Conservation (phyloP, 2,797 vertebrate genomes). For the Protonibea diacanthus region DNA sequence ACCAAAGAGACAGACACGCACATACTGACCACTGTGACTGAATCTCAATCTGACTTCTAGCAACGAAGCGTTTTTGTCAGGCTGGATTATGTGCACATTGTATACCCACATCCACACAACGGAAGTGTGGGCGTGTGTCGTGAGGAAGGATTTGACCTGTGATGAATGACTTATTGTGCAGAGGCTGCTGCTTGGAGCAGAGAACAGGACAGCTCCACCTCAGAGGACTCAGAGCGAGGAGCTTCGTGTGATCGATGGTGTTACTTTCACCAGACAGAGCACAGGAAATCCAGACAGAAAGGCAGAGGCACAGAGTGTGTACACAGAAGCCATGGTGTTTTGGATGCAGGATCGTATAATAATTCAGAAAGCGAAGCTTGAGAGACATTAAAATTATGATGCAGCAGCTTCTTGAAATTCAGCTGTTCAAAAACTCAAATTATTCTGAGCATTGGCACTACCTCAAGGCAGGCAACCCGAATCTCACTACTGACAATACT, state of each 20-base stretch:
- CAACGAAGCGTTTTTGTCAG: not conserved
- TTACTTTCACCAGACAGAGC: constrained; percentile 25
- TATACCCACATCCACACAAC: not conserved
- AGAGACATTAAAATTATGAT: too few species aligned
- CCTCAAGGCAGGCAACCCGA: too few species aligned
- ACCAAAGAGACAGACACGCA: not conserved
- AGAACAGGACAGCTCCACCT: constrained; percentile 35
- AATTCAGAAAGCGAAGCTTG: too few species aligned
- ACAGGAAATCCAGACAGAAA: not conserved
- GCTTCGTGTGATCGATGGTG: constrained; percentile 68
- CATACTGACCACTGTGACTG: not conserved
- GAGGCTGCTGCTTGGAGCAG: constrained; percentile 58
- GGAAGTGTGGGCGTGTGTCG: not conserved
- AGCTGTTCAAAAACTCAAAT: too few species aligned
- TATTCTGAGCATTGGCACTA: too few species aligned
- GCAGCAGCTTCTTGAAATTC: too few species aligned
- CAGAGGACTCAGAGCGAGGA: constrained; percentile 43
- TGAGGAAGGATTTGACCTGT: constrained; percentile 60
- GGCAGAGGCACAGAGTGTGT: constrained; percentile 18
- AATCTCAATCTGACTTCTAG: not conserved
- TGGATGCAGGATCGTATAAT: too few species aligned
- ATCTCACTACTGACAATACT: too few species aligned
- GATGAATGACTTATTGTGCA: constrained; percentile 70
- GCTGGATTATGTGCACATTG: not conserved
- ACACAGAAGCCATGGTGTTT: too few species aligned